Evolutionary conservation across 2,113 vertebrate genomes (phyloP), one percentile per base, ranked within the genome.

Genomic region (Parotia lawesii): DNA sequence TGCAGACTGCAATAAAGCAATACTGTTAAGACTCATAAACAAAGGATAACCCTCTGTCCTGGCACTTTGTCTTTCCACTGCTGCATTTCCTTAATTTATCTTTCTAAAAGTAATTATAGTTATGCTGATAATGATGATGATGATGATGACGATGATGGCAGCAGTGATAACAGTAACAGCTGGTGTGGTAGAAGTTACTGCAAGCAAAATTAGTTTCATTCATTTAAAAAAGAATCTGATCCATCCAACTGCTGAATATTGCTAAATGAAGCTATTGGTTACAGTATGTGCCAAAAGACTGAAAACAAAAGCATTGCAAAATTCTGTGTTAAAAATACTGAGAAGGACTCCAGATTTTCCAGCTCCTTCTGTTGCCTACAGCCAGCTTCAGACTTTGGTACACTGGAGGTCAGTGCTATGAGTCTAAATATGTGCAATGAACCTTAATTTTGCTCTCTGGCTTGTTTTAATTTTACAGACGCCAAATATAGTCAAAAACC

Each of bases 181-280:
- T 96, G 95, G 86, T 76, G 54, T 60, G n/a, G 47, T 93, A 78
- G 88, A 94, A 93, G 48, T 92, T 89, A 73, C 44, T 75, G 78
- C 60, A 95, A 91, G 65, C n/a, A 90, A 97, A 96, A 95, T 90
- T 79, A 87, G 37, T 65, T 91, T 90, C 64, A 94, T 90, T 94
- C 61, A 75, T 95, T 96, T 72, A 67, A 90, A 93, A 90, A 70
- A 48, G 12, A 93, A 78, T 82, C 64, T 50, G 47, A 95, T 88
- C 69, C 35, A 76, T 89, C 69, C 77, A 85, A 89, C 64, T 94
- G 82, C 81, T 94, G 81, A 72, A 81, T 94, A 51, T 89, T 13
- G 2, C 37, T 84, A 83, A 94, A 93, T 72, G 56, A 62, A 82
- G 20, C 40, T 83, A 31, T 69, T 85, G 72, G 58, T 79, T 86